phyloP scores from a whole-genome alignment of 2,797 vertebrate genomes.

The Rhodeus uyekii region DNA sequence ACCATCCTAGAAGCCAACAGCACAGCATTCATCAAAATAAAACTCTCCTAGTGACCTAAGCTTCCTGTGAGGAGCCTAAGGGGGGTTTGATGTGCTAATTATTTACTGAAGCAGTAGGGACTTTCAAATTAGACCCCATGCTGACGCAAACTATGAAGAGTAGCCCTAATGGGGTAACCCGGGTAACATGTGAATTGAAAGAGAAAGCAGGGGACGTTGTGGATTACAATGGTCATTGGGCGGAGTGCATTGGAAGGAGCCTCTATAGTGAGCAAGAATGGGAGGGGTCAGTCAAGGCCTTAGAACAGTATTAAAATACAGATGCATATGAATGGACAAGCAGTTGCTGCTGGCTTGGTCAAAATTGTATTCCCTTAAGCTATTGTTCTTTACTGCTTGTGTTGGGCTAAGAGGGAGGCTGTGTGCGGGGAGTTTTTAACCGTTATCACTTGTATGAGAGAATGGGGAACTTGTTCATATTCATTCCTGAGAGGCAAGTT shows the following conservation, averaged over 20 bases:
- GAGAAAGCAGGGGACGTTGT: slow-evolving; percentile 56
- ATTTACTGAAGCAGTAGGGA: slow-evolving; percentile 81
- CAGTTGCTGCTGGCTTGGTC: slow-evolving; percentile 70
- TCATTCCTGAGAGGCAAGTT: slow-evolving; percentile 37
- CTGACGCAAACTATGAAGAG: slow-evolving; percentile 69
- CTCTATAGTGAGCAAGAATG: slow-evolving; percentile 50
- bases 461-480: slow-evolving; percentile 38
- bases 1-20: slow-evolving; percentile 63
- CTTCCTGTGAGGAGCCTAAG: slow-evolving; percentile 73
- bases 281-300: slow-evolving; percentile 57
- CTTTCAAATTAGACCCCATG: slow-evolving; percentile 74
- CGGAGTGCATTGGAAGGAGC: slow-evolving; percentile 67
- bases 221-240: slow-evolving; percentile 70
- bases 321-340: slow-evolving; percentile 81
- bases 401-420: slow-evolving; percentile 66
- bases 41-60: slow-evolving; percentile 69
- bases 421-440: slow-evolving; percentile 65
- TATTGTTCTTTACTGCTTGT: slow-evolving; percentile 72
- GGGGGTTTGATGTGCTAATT: slow-evolving; percentile 75
- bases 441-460: slow-evolving; percentile 67
- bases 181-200: slow-evolving; percentile 75
- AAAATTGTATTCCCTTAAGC: slow-evolving; percentile 74
- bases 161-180: slow-evolving; percentile 74
- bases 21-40: slow-evolving; percentile 73
- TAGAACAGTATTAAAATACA: slow-evolving; percentile 80